Conservation (phyloP, 2,113 vertebrate genomes). For the Hucho hucho region DNA sequence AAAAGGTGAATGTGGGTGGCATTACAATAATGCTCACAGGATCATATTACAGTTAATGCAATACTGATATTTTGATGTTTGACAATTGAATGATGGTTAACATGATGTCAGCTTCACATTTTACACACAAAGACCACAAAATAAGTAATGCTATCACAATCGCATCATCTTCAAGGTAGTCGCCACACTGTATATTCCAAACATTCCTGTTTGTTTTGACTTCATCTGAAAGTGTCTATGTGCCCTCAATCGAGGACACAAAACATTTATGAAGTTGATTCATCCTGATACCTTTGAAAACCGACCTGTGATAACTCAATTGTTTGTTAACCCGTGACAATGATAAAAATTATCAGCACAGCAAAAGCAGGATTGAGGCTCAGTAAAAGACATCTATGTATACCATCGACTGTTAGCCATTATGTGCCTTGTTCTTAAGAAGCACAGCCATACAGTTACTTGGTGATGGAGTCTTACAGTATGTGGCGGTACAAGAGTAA, state of each 20-base stretch:
- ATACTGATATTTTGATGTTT: not conserved
- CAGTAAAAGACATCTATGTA: not conserved
- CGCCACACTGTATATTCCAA: not conserved
- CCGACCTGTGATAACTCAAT: slow-evolving; percentile 12
- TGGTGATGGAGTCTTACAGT: not conserved
- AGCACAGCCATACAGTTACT: not conserved
- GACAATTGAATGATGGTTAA: not conserved
- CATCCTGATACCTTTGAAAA: not conserved
- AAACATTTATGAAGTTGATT: not conserved
- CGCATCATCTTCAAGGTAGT: too few species aligned
- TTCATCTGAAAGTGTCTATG: not conserved
- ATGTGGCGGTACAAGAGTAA: too few species aligned
- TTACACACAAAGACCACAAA: not conserved
- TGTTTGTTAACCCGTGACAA: slow-evolving; percentile 3
- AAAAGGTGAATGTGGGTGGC: not conserved
- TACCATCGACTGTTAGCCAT: not conserved
- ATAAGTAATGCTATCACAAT: not conserved
- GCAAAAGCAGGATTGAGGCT: not conserved
- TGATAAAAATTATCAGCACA: slow-evolving; percentile 28
- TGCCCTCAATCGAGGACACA: not conserved
- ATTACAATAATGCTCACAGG: not conserved
- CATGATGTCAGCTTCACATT: not conserved
- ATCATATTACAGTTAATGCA: not conserved
- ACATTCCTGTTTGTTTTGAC: not conserved
- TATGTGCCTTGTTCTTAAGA: not conserved